Evolutionary conservation across 2,113 vertebrate species (phyloP).

Genomic region (Physeter macrocephalus): DNA sequence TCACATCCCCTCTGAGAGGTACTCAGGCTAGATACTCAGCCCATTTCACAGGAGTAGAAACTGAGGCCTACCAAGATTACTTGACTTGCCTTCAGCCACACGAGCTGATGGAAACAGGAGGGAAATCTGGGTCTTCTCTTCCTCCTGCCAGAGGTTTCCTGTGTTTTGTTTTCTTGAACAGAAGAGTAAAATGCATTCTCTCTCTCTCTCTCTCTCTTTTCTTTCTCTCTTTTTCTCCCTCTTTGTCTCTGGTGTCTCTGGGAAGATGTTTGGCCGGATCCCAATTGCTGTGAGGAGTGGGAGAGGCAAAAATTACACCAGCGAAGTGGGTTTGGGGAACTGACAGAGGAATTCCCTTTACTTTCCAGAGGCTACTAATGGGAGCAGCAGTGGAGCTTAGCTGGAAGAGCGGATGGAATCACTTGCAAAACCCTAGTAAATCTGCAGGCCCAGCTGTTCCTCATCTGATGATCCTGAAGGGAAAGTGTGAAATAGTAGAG

Average conservation of each 20-base stretch:
- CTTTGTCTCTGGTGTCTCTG: not conserved
- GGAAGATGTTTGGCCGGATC: not conserved
- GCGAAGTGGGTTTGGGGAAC: not conserved
- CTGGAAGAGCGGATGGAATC: slow-evolving; percentile 28
- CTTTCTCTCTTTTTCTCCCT: not conserved
- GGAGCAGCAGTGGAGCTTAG: not conserved
- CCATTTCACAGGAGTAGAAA: not conserved
- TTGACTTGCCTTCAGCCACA: not conserved
- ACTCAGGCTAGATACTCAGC: not conserved
- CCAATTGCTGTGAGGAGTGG: not conserved
- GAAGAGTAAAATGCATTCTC: not conserved
- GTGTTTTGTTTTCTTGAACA: not conserved
- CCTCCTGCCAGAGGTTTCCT: not conserved
- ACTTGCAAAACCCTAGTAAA: slow-evolving; percentile 62
- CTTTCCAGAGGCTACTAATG: not conserved
- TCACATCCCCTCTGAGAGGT: not conserved
- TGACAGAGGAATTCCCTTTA: not conserved
- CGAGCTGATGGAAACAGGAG: not conserved
- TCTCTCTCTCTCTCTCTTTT: not conserved
- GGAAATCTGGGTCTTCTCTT: not conserved
- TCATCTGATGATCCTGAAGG: slow-evolving; percentile 60
- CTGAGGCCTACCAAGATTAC: not conserved
- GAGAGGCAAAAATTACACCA: not conserved
- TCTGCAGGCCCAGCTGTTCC: slow-evolving; percentile 61
- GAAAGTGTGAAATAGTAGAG: slow-evolving; percentile 68